phyloP scores from a whole-genome alignment of 2,797 vertebrate species.

The Melanotaenia nigrans region DNA sequence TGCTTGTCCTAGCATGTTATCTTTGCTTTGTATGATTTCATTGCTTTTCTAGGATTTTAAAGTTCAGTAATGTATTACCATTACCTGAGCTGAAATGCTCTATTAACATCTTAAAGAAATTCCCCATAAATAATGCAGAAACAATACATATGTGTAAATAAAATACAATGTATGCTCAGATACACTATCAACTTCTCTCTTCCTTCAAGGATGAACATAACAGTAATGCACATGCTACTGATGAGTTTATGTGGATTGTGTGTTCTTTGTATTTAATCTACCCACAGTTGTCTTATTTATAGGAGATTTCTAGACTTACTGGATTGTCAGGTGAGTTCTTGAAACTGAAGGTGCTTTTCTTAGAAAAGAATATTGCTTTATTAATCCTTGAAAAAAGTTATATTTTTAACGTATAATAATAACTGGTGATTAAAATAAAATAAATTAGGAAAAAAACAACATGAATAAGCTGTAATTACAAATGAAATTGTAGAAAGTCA shows the following conservation, averaged over 20 bases:
- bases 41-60: neutral
- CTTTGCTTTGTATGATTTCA: constrained; percentile 3
- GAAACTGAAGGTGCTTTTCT: neutral
- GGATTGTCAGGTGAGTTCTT: neutral
- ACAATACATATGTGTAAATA: neutral
- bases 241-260: neutral
- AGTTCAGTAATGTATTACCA: neutral
- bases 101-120: neutral
- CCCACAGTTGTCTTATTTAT: neutral
- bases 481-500: neutral
- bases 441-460: neutral
- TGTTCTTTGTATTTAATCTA: no score
- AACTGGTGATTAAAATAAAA: neutral
- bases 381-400: neutral
- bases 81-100: neutral
- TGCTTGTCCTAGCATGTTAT: constrained; percentile 17
- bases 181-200: neutral
- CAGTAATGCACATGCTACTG: neutral
- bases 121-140: neutral
- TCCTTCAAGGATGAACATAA: neutral
- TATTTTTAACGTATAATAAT: neutral
- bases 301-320: neutral
- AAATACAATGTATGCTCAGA: neutral
- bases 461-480: neutral
- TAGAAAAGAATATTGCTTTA: neutral